Evolutionary conservation across 2,113 vertebrate species (phyloP), one percentile per base, ranked within the genome.

Genomic region (Stomatorhinus ivindoensis): DNA sequence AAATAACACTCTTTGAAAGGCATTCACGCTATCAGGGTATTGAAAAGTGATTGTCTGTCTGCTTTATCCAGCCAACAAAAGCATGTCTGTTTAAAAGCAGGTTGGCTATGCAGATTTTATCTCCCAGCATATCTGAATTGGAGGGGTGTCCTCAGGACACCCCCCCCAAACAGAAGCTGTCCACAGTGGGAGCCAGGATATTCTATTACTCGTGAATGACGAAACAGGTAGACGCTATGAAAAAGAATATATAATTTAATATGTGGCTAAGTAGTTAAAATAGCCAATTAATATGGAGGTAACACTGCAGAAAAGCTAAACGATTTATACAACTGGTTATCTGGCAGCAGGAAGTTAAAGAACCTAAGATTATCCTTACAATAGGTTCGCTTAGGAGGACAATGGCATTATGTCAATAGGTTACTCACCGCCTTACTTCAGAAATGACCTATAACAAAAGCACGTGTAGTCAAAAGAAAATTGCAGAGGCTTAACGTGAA

Each of bases 31-130:
- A 31, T 83, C 39, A 19, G 88, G 6, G 50, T 85, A 76, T 85
- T 53, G 48, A 84, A 42, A 61, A 61, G 24, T 7, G 35, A 47
- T 84, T 31, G 51, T 89, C 35, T 82, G 88, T 85, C 51, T 58
- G 80, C 39, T 89, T 44, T 89, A 85, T 85, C 50, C 51, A 31
- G 83, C 24, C 50, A 89, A 89, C 51, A 83, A 89, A 89, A 89
- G 76, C 76, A 55, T 42, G 35, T 10, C 47, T 69, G 84, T 89
- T 50, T 89, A 48, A n/a, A 90, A 83, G 82, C n/a, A 87, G 85
- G 48, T 76, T 88, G 88, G 85, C 39, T 21, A 8, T 31, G 58
- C 19, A 90, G 92, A 92, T 91, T 89, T 83, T 91, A 90, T 92
- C 90, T 61, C 27, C 17, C 61, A 44, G 87, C 21, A 27, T 76